A percentile compares a stretch with the other conserved stretches of the same genome.
These are phyloP conservation scores for Congeria kusceri DNA, from an alignment of 2,888 invertebrate species.

Conservation along the genomic window DNA sequence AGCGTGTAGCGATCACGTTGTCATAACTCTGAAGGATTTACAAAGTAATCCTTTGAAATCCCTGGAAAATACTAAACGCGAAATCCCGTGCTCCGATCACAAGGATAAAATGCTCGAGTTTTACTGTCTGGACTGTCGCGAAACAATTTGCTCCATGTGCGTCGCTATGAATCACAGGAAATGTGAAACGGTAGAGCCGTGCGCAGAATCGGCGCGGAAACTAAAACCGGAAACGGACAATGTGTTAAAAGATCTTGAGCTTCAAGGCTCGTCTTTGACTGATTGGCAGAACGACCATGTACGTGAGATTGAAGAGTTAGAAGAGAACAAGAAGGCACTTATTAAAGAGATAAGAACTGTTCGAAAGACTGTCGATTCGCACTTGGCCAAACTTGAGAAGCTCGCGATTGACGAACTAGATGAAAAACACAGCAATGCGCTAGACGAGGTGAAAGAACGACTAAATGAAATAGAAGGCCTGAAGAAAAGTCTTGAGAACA, in stretches of 20 bases:
- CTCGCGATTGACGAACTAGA: constrained; percentile 62
- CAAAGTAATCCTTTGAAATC: constrained; percentile 66
- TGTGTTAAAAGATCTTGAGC: constrained; percentile 63
- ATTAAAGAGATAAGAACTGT: constrained; percentile 66
- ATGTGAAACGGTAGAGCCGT: constrained; percentile 73
- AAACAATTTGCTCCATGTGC: constrained; percentile 71
- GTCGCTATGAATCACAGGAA: constrained; percentile 72
- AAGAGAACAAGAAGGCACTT: constrained; percentile 61
- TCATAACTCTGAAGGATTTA: constrained; percentile 65
- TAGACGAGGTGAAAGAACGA: constrained; percentile 61
- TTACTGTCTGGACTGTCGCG: constrained; percentile 72
- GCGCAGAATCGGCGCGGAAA: constrained; percentile 65
- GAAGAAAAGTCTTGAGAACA: constrained; percentile 70
- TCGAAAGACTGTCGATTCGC: constrained; percentile 62
- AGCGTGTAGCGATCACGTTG: constrained; percentile 70
- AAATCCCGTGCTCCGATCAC: constrained; percentile 70
- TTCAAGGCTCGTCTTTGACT: constrained; percentile 58
- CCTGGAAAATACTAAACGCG: constrained; percentile 64
- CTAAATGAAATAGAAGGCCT: constrained; percentile 67
- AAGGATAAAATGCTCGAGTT: constrained; percentile 69
- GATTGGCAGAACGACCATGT: constrained; percentile 69
- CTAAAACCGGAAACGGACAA: constrained; percentile 70
- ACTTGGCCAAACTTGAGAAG: constrained; percentile 64
- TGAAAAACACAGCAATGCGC: constrained; percentile 61
- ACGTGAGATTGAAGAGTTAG: constrained; percentile 64